These are phyloP conservation scores for Tenebrio molitor DNA, from an alignment of 1,140 invertebrate genomes.

Conservation along the genomic window DNA sequence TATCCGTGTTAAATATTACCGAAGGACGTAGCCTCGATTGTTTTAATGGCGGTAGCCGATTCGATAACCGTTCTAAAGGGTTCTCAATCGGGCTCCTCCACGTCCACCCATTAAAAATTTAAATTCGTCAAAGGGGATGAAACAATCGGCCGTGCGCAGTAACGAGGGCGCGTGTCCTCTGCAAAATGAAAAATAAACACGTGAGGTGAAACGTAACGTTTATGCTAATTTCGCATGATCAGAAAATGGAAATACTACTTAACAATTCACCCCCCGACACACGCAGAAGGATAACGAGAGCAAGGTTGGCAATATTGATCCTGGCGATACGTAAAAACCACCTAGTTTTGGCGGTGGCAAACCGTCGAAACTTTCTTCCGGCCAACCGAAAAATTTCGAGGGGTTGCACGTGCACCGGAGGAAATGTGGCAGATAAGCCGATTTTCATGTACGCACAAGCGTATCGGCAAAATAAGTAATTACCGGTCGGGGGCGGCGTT, in stretches of 20 bases:
- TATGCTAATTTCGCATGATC: constrained; percentile 52
- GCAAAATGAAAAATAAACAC: constrained; percentile 45
- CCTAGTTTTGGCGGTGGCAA: not conserved
- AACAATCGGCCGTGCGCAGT: constrained; percentile 35
- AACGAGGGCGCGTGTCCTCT: constrained; percentile 44
- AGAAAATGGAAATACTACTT: constrained; percentile 50
- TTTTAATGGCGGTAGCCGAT: no score
- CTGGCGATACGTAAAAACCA: not conserved
- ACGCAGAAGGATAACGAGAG: constrained; percentile 42
- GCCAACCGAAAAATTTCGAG: not conserved
- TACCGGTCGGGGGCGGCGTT: not conserved
- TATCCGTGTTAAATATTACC: no score
- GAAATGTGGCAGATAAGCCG: constrained; percentile 5
- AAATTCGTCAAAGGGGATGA: constrained; percentile 30
- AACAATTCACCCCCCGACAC: constrained; percentile 50
- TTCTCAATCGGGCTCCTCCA: no score
- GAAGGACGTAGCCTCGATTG: no score
- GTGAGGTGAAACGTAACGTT: constrained; percentile 46
- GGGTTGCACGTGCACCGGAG: not conserved
- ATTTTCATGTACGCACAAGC: not conserved
- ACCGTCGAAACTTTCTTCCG: constrained; percentile 21
- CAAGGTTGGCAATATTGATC: constrained; percentile 42
- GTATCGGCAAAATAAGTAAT: not conserved
- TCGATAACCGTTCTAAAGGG: no score
- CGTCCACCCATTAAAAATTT: constrained; percentile 21